phyloP scores from a whole-genome alignment of 2,888 invertebrate species.

The Hydroisotoma schaefferi region DNA sequence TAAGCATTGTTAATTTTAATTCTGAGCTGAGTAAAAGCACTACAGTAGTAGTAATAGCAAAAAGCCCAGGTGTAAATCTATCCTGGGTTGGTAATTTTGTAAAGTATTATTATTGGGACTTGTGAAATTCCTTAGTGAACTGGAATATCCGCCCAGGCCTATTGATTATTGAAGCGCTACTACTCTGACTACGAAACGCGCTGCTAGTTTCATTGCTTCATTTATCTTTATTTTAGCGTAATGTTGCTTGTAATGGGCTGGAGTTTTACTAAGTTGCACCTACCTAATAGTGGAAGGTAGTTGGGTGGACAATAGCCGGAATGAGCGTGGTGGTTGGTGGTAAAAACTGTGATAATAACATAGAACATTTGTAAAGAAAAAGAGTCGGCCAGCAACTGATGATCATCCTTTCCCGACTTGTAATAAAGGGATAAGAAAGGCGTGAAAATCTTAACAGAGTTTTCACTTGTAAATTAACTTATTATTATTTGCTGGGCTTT shows the following conservation, averaged over 20 bases:
- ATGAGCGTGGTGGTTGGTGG: background rate
- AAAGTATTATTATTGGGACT: too few species aligned
- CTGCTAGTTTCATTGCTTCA: too few species aligned
- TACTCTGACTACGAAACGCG: background rate
- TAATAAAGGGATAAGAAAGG: conserved; percentile 16
- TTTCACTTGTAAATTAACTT: conserved; percentile 17
- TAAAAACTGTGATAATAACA: conserved; percentile 3
- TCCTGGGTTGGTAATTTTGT: too few species aligned
- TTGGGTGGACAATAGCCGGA: too few species aligned
- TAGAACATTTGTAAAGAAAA: background rate
- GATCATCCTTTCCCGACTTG: background rate
- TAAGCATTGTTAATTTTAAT: too few species aligned
- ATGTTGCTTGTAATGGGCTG: too few species aligned
- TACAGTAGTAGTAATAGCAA: too few species aligned
- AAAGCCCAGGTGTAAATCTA: too few species aligned
- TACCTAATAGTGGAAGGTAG: too few species aligned
- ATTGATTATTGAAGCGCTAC: conserved; percentile 8
- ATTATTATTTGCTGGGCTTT: background rate
- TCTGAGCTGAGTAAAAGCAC: too few species aligned
- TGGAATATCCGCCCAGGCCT: conserved; percentile 1
- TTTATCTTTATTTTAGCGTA: too few species aligned
- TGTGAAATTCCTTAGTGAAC: conserved; percentile 13
- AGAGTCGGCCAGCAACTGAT: background rate
- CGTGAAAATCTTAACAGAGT: conserved; percentile 16
- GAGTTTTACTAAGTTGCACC: too few species aligned